Evolutionary conservation across 2,797 vertebrate species (phyloP), one percentile per base, ranked within the genome.

Genomic region (Typhlichthys eigenmanni): DNA sequence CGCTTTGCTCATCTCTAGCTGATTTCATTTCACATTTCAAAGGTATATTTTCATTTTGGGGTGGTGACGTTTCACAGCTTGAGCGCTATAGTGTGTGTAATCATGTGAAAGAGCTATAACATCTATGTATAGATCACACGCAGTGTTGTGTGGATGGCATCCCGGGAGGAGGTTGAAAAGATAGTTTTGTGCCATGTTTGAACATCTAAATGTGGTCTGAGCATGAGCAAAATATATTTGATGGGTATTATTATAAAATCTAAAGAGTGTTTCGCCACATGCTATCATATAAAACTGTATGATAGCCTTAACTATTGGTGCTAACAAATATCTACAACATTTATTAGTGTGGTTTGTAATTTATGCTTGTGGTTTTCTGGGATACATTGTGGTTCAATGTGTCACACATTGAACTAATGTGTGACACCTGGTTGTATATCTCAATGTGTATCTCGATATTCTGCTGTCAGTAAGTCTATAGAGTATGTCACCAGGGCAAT

Each of bases 41-140:
- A 48, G n/a, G 13, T 3, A 48, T 48, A 12, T 11, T 13, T 48
- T 13, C 13, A 32, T 7, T 13, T 7, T 19, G 19, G 52, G 24
- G 13, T 13, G 12, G 51, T 19, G 11, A 29, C 19, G 32, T 13
- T 54, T 54, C 13, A 2, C 24, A 52, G 10, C 17, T 24, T 52
- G 17, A 24, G 11, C 51, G 19, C 19, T 11, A 10, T 17, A 58
- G 38, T 55, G 53, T 24, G 16, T 58, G 13, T 54, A 4, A 64
- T 61, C 47, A 66, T 24, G 46, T 59, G 34, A 65, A 45, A 2
- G 24, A 19, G 50, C 54, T 16, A 47, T 13, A 45, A 2, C 32
- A 19, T 54, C 54, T 16, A 47, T 13, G 24, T 24, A 24, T 10
- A 14, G 29, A 57, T 68, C 54, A 63, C 48, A 38, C 32, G 6